A percentile compares a stretch with the other conserved stretches of the same genome.
phyloP scores from a whole-genome alignment of 2,113 vertebrate genomes.

The Bos taurus region ARS-UCD2.0 NC_037330.1:28108501-28109000 shows the following conservation, averaged over 20 bases:
- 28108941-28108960: background rate
- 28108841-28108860: background rate
- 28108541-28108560: background rate
- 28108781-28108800: background rate
- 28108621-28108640: background rate
- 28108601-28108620: background rate
- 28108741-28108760: slow-evolving; percentile 25
- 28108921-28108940: background rate
- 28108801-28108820: background rate
- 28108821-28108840: background rate
- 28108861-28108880: background rate
- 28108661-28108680: slow-evolving; percentile 21
- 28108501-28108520: background rate
- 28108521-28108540: background rate
- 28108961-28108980: background rate
- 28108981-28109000: background rate
- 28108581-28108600: background rate
- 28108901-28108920: background rate
- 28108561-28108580: background rate
- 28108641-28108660: background rate
- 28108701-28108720: background rate
- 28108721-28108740: slow-evolving; percentile 37
- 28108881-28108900: background rate
- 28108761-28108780: background rate
- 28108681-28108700: background rate